Evolutionary conservation across 2,888 invertebrate genomes (phyloP).

Genomic region (Syrista parreyssii): DNA sequence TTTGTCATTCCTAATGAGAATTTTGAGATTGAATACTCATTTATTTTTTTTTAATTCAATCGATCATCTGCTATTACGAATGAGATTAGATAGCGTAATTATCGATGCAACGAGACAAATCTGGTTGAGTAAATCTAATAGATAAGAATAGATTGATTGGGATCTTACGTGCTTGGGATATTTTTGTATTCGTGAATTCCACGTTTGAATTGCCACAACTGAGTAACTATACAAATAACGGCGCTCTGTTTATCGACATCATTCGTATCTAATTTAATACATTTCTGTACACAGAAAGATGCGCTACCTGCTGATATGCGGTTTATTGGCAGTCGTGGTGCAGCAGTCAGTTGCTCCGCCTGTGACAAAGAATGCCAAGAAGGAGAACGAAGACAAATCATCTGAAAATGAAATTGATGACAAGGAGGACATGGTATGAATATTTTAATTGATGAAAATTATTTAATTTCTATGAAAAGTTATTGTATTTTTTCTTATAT

Average conservation of each 20-base stretch:
- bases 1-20: too few relatives aligned
- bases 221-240: too few relatives aligned
- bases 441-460: not conserved
- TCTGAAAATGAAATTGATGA: conserved; percentile 49
- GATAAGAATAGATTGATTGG: too few relatives aligned
- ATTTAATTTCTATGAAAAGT: not conserved
- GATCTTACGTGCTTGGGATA: too few relatives aligned
- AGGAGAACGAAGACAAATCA: conserved; percentile 42
- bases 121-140: too few relatives aligned
- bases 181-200: too few relatives aligned
- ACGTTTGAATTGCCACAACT: too few relatives aligned
- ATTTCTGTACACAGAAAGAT: conserved; percentile 15
- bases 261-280: not conserved
- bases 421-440: conserved; percentile 29
- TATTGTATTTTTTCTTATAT: not conserved
- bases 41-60: too few relatives aligned
- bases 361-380: conserved; percentile 59
- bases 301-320: conserved; percentile 12
- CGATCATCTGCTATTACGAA: too few relatives aligned
- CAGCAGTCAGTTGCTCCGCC: conserved; percentile 67
- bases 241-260: not conserved
- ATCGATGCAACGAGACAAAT: too few relatives aligned
- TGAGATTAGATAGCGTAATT: too few relatives aligned
- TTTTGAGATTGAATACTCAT: too few relatives aligned
- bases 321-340: conserved; percentile 26